These are phyloP conservation scores for Lutjanus campechanus DNA, from an alignment of 2,797 vertebrate species.

Conservation along the genomic window DNA sequence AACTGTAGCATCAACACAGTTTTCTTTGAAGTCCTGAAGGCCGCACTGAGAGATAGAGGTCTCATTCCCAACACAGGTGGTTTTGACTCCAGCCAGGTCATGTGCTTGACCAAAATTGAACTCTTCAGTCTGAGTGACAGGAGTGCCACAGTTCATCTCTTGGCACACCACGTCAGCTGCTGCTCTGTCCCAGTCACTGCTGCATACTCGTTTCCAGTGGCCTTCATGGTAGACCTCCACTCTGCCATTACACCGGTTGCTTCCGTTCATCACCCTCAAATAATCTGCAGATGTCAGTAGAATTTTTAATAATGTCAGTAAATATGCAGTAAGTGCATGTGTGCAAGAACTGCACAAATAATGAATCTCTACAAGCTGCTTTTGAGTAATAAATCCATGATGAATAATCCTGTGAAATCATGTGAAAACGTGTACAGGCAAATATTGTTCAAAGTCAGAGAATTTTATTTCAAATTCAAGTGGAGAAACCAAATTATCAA, in stretches of 20 bases:
- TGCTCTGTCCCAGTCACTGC: constrained; percentile 46
- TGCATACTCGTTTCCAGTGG: constrained; percentile 73
- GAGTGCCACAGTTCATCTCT: constrained; percentile 70
- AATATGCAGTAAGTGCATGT: neutral
- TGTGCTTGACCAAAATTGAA: constrained; percentile 47
- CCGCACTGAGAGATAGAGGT: constrained; percentile 62
- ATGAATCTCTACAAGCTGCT: too few relatives aligned
- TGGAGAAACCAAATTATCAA: neutral
- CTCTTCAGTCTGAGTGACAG: neutral
- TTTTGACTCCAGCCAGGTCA: constrained; percentile 40
- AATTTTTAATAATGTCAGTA: neutral
- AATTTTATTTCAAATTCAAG: neutral
- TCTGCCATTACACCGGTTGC: constrained; percentile 69
- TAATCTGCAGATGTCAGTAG: constrained; percentile 43
- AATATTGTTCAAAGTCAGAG: neutral
- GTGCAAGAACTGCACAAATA: too few relatives aligned
- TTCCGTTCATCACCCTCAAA: constrained; percentile 69
- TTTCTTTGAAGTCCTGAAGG: constrained; percentile 38
- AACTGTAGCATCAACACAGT: constrained; percentile 61
- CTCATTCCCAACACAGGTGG: constrained; percentile 74
- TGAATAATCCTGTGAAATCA: too few relatives aligned
- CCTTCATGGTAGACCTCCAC: constrained; percentile 53
- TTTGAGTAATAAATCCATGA: too few relatives aligned
- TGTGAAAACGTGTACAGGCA: too few relatives aligned
- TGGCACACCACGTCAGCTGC: constrained; percentile 72